A percentile compares a stretch with the other conserved stretches of the same genome.
These are phyloP conservation scores for Lucilia cuprina DNA, from an alignment of 1,140 invertebrate genomes.

Conservation along the genomic window DNA sequence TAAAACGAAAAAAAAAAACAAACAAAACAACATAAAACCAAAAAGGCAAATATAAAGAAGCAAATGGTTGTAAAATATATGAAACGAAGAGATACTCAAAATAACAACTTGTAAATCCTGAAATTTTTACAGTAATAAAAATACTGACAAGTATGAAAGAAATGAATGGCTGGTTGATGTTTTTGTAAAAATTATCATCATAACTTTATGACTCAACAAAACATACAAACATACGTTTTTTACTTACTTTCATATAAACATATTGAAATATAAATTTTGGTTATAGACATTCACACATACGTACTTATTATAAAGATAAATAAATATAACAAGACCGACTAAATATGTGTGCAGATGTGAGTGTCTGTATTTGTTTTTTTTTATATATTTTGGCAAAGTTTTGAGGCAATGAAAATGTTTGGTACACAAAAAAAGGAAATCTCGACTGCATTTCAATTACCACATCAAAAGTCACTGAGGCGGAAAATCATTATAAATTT, in stretches of 20 bases:
- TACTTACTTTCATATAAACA: too few relatives aligned
- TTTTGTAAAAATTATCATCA: not conserved
- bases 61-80: too few relatives aligned
- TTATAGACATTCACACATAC: not conserved
- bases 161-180: not conserved
- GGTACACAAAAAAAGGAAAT: not conserved
- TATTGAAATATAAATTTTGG: not conserved
- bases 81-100: too few relatives aligned
- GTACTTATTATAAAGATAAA: too few relatives aligned
- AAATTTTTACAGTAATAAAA: not conserved
- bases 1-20: too few relatives aligned
- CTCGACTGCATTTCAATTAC: slow-evolving; percentile 36
- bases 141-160: not conserved
- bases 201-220: not conserved
- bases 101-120: not conserved
- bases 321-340: not conserved
- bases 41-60: not conserved
- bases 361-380: not conserved
- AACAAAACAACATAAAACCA: not conserved
- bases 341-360: not conserved
- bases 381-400: not conserved
- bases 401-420: not conserved
- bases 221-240: not conserved
- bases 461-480: slow-evolving; percentile 35
- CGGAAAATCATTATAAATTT: slow-evolving; percentile 42